Conservation (phyloP, 2,113 vertebrate genomes). For the Tapirus terrestris region DNA sequence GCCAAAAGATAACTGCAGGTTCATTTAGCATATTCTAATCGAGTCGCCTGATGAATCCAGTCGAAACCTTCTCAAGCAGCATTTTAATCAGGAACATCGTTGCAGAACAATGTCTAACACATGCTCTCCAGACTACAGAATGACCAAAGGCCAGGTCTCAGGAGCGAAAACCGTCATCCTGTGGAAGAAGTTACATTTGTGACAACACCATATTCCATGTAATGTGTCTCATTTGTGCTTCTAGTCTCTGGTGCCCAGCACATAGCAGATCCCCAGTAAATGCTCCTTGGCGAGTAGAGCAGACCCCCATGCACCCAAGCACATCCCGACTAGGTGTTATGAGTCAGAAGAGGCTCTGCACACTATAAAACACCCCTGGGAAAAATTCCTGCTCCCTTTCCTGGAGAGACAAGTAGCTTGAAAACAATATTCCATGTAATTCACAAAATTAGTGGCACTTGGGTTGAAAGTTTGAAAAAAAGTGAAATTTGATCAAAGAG, state of each 20-base stretch:
- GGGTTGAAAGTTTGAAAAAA: background rate
- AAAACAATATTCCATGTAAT: conserved; percentile 11
- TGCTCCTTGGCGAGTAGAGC: background rate
- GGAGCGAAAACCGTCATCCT: background rate
- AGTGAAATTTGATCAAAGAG: background rate
- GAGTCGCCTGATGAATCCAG: background rate
- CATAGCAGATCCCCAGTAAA: background rate
- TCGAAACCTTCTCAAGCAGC: conserved; percentile 15
- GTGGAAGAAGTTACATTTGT: background rate
- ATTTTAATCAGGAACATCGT: conserved; percentile 45
- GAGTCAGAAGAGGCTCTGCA: background rate
- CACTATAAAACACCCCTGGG: background rate
- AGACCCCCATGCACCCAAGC: too few relatives aligned
- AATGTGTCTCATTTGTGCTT: background rate
- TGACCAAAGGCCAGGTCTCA: conserved; percentile 6
- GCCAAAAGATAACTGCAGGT: conserved; percentile 10
- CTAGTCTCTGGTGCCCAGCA: background rate
- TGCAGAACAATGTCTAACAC: conserved; percentile 20
- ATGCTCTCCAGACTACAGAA: background rate
- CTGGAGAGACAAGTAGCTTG: background rate
- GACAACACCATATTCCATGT: background rate
- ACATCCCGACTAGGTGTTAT: background rate
- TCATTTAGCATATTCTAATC: conserved; percentile 22
- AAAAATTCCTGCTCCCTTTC: background rate
- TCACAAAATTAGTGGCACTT: conserved; percentile 22